These are phyloP conservation scores for Peromyscus californicus DNA, from an alignment of 2,113 vertebrate genomes.

Conservation along the genomic window DNA sequence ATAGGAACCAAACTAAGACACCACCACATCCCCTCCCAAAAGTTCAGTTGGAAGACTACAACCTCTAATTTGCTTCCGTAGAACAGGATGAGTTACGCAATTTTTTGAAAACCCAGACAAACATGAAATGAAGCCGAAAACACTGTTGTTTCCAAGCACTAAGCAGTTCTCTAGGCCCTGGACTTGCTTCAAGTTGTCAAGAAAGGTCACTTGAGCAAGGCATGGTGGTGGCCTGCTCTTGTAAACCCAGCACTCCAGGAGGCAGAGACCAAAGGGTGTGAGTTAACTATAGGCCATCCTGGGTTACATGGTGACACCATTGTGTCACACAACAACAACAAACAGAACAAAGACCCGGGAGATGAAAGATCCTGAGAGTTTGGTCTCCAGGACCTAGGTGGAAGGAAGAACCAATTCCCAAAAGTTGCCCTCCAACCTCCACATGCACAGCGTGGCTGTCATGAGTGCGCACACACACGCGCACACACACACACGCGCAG, in stretches of 20 bases:
- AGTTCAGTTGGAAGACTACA: not conserved
- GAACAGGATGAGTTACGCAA: not conserved
- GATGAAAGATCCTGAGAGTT: not conserved
- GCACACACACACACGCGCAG: not conserved
- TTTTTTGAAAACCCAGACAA: conserved; percentile 40
- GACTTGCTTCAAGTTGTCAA: not conserved
- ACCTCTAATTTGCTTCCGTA: conserved; percentile 2
- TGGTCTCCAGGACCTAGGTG: not conserved
- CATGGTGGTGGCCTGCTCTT: not conserved
- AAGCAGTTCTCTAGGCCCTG: not conserved
- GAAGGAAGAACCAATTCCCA: not conserved
- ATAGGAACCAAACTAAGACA: not conserved
- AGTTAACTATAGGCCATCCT: not conserved
- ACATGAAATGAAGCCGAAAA: conserved; percentile 28
- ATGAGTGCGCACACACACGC: not conserved
- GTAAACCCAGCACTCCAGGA: not conserved
- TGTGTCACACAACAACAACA: not conserved
- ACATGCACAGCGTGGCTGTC: not conserved
- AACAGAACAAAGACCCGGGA: not conserved
- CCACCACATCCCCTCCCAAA: not conserved
- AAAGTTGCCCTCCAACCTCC: not conserved
- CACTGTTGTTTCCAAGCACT: not conserved
- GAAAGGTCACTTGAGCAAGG: not conserved
- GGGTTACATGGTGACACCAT: not conserved
- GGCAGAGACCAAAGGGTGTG: not conserved